Evolutionary conservation across 2,797 vertebrate genomes (phyloP).

Genomic region (Micromesistius poutassou): DNA sequence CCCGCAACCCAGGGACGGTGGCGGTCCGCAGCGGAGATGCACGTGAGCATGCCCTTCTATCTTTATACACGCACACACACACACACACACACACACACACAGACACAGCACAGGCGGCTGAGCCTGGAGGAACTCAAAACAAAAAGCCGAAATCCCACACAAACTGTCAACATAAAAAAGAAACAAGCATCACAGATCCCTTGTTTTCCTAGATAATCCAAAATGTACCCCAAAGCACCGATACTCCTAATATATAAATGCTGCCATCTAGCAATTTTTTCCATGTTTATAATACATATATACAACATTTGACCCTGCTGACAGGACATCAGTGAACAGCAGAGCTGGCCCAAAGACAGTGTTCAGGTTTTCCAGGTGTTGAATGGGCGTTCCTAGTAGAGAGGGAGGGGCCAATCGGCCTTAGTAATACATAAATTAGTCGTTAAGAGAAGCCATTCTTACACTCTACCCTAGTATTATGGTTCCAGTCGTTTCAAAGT

Average conservation of each 20-base stretch:
- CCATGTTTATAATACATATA: constrained; percentile 44
- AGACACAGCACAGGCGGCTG: constrained; percentile 22
- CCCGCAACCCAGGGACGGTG: no score
- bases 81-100: constrained; percentile 20
- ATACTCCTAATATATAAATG: constrained; percentile 54
- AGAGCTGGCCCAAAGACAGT: constrained; percentile 41
- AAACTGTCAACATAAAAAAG: constrained; percentile 44
- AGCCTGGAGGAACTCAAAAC: constrained; percentile 36
- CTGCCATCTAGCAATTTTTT: constrained; percentile 39
- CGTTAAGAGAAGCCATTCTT: constrained; percentile 21
- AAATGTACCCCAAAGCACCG: constrained; percentile 58
- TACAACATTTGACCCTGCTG: constrained; percentile 55
- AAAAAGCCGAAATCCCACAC: constrained; percentile 41
- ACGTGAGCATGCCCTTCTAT: constrained; percentile 43
- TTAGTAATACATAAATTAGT: constrained; percentile 1
- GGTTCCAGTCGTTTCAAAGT: constrained; percentile 45
- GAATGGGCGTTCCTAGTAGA: constrained; percentile 41
- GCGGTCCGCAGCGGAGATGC: constrained; percentile 61
- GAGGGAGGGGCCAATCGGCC: neutral
- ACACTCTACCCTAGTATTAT: constrained; percentile 39
- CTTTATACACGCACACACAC: constrained; percentile 26
- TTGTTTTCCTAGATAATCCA: constrained; percentile 46
- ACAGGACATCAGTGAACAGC: constrained; percentile 32
- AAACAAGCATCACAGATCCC: constrained; percentile 53
- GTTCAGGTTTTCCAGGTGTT: constrained; percentile 45